Conservation (phyloP, 2,113 vertebrate genomes). For the Caracal caracal region DNA sequence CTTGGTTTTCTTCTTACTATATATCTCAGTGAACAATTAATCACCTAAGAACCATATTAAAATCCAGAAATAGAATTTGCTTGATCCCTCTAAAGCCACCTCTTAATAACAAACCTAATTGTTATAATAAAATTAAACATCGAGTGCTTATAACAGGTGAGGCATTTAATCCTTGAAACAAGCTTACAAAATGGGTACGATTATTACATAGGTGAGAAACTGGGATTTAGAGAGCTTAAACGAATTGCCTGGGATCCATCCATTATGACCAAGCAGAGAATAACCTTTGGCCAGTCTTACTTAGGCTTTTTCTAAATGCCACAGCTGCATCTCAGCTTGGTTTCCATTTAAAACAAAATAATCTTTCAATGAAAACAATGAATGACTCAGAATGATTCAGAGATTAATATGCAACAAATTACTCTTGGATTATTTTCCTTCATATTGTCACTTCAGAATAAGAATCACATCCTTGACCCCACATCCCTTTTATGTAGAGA, state of each 20-base stretch:
- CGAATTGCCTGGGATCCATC: neutral
- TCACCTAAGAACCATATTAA: neutral
- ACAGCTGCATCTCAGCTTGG: neutral
- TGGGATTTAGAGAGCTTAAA: neutral
- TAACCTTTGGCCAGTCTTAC: neutral
- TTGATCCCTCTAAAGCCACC: neutral
- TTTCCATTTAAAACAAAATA: neutral
- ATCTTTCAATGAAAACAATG: neutral
- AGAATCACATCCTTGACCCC: neutral
- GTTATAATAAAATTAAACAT: neutral
- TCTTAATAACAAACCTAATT: slow-evolving; percentile 43
- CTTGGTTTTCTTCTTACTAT: neutral
- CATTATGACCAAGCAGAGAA: neutral
- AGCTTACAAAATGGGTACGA: neutral
- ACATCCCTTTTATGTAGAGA: neutral
- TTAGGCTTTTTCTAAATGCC: neutral
- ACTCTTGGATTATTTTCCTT: neutral
- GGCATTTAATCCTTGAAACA: neutral
- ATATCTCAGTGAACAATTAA: slow-evolving; percentile 31
- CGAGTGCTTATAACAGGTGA: neutral
- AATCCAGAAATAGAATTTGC: neutral
- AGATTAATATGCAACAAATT: neutral
- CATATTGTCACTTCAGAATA: neutral
- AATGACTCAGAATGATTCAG: neutral
- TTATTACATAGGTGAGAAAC: neutral